These are phyloP conservation scores for Alcis repandata DNA, from an alignment of 2,888 invertebrate genomes.

Conservation along the genomic window DNA sequence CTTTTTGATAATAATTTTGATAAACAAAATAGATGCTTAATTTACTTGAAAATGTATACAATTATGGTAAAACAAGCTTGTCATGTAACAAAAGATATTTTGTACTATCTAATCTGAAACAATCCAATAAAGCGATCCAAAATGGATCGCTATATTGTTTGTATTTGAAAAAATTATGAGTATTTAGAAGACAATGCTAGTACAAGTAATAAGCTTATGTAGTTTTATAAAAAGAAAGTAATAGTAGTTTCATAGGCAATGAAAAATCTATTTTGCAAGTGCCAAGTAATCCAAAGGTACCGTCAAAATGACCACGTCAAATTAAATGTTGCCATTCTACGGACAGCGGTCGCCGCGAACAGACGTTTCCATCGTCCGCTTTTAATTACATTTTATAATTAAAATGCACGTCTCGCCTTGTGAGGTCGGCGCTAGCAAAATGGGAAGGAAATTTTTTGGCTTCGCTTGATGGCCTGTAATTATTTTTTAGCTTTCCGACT, in stretches of 20 bases:
- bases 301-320: conserved; percentile 63
- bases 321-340: conserved; percentile 71
- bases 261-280: conserved; percentile 2
- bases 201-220: too few relatives aligned
- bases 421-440: conserved; percentile 14
- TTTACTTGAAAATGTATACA: too few relatives aligned
- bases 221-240: too few relatives aligned
- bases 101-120: too few relatives aligned
- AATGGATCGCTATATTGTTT: too few relatives aligned
- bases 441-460: conserved; percentile 20
- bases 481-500: neutral
- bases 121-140: too few relatives aligned
- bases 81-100: too few relatives aligned
- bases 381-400: conserved; percentile 72
- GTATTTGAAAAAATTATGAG: too few relatives aligned
- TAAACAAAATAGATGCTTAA: too few relatives aligned
- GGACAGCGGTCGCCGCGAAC: conserved; percentile 52
- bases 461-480: conserved; percentile 3
- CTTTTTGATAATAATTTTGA: too few relatives aligned
- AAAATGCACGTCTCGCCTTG: conserved; percentile 54
- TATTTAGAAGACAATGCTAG: too few relatives aligned
- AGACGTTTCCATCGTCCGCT: conserved; percentile 51
- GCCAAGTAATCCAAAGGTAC: neutral
- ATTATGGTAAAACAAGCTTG: too few relatives aligned
- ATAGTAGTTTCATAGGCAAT: neutral